phyloP scores from a whole-genome alignment of 2,797 vertebrate genomes.

The Numenius phaeopus region DNA sequence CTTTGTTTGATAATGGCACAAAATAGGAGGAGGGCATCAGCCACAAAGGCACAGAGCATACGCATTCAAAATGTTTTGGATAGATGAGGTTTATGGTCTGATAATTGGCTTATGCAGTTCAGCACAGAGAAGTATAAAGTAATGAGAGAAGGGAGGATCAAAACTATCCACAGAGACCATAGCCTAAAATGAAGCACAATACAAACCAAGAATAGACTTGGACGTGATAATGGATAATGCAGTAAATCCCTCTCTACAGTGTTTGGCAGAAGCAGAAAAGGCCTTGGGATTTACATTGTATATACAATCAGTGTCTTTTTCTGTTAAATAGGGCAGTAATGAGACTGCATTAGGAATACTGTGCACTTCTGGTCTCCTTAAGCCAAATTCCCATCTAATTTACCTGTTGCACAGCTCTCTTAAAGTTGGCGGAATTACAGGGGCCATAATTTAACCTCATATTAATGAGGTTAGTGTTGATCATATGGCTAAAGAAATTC shows the following conservation, averaged over 20 bases:
- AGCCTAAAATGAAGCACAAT: constrained; percentile 67
- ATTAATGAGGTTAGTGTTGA: not conserved
- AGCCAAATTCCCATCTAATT: constrained; percentile 44
- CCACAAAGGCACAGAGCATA: constrained; percentile 63
- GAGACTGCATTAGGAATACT: constrained; percentile 37
- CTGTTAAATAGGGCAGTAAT: constrained; percentile 67
- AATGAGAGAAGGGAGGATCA: constrained; percentile 71
- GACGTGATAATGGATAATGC: constrained; percentile 66
- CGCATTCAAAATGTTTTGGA: constrained; percentile 58
- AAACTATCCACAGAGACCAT: constrained; percentile 71
- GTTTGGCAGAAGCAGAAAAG: constrained; percentile 68
- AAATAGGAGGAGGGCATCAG: constrained; percentile 63
- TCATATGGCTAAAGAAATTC: not conserved
- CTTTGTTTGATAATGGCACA: constrained; percentile 67
- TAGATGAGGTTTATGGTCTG: constrained; percentile 70
- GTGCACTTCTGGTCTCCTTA: not conserved
- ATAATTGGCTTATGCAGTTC: constrained; percentile 69
- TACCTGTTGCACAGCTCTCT: not conserved
- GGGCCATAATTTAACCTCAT: not conserved
- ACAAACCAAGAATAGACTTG: constrained; percentile 63
- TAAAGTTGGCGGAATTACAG: not conserved
- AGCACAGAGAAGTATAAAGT: constrained; percentile 55
- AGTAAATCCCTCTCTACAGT: constrained; percentile 63
- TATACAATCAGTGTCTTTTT: constrained; percentile 61
- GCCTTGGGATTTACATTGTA: constrained; percentile 62